Evolutionary conservation across 2,797 vertebrate genomes (phyloP), one percentile per base, ranked within the genome.

Genomic region (Macropodus opercularis): DNA sequence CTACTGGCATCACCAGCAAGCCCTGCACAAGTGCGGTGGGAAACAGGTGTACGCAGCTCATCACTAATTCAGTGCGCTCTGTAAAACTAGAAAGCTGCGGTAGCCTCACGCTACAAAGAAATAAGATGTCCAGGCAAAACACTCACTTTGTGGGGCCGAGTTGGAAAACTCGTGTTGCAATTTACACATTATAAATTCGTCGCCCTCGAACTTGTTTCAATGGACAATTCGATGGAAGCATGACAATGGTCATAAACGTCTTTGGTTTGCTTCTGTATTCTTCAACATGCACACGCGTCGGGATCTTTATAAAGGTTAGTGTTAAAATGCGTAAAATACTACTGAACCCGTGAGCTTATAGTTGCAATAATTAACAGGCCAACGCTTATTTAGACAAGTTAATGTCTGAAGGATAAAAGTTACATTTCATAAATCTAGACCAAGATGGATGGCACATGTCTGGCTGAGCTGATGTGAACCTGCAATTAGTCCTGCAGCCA

Each of bases 31-130:
- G 75, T 70, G 66, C 35, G 57, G 58, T 26, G 71, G 76, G 72
- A 32, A 70, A 67, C 90, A 89, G 88, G 89, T 90, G 89, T 56
- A 87, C 69, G 56, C 84, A 76, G 61, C 27, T 75, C 81, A 89
- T 92, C 65, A 89, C 76, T 91, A 72, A 92, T 92, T 87, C 83
- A 90, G 10, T 4, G 63, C 69, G 48, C 64, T 61, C 46, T 75
- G 88, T 83, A 86, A 86, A 86, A 83, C 83, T 80, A 83, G 81
- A 88, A 83, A 81, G 73, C 83, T 68, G 73, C 51, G 52, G 75
- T 34, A 27, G 70, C 26, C 75, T 79, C 79, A 80, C 60, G 36
- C 17, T 49, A 29, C 47, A 48, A 63, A 68, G 44, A 55, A 19
- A n/a, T 31, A 15, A 51, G 47, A 42, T 56, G 73, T 53, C 50